phyloP scores from a whole-genome alignment of 2,888 invertebrate genomes.

The Drosophila pegasa region DNA sequence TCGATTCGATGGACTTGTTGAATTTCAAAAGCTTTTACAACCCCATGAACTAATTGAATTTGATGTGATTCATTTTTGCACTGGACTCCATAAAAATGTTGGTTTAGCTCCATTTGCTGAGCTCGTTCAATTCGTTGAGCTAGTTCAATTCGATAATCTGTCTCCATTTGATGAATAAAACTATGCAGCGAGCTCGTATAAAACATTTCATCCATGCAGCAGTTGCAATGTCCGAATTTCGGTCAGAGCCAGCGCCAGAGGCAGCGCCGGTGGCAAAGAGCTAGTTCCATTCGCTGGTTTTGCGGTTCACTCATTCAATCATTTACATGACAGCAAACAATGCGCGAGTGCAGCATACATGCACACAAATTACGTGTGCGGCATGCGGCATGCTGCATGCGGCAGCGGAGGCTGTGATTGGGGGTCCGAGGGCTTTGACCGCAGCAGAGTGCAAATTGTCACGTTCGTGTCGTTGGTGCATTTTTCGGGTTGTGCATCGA shows the following conservation, averaged over 20 bases:
- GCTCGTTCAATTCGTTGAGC: background rate
- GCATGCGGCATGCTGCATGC: background rate
- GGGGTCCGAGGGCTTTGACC: conserved; percentile 8
- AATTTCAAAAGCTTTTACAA: no score
- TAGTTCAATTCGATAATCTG: background rate
- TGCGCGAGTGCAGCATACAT: conserved; percentile 36
- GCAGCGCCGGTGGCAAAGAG: background rate
- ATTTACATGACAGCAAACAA: conserved; percentile 54
- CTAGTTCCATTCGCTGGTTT: conserved; percentile 14
- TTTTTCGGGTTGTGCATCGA: conserved; percentile 2
- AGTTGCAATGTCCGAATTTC: background rate
- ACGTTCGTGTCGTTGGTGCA: background rate
- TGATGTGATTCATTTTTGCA: no score
- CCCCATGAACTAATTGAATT: background rate
- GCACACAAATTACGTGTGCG: conserved; percentile 4
- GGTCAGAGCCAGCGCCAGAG: background rate
- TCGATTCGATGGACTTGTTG: background rate
- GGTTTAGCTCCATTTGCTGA: no score
- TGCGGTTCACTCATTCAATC: conserved; percentile 55
- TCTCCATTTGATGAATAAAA: background rate
- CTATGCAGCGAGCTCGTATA: background rate
- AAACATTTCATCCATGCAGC: background rate
- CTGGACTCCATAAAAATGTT: no score
- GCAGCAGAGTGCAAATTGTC: conserved; percentile 21
- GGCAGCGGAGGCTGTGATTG: conserved; percentile 1